phyloP scores from a whole-genome alignment of 2,797 vertebrate genomes.

The Carcharodon carcharias region DNA sequence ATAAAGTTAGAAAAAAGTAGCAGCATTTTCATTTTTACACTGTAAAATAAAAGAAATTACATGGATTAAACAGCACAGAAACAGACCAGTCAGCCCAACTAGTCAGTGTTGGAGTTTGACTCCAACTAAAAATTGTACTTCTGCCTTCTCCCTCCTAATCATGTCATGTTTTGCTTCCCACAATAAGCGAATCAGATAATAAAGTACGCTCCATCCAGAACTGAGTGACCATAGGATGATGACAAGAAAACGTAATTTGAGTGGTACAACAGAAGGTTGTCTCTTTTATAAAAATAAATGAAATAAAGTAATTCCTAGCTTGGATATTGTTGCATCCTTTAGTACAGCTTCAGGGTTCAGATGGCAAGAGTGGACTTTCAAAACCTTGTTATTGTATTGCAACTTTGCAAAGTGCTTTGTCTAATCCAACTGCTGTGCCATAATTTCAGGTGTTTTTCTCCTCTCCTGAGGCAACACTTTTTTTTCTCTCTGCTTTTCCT shows the following conservation, averaged over 20 bases:
- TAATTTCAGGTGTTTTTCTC: not conserved
- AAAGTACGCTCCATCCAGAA: not conserved
- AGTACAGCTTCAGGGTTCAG: not conserved
- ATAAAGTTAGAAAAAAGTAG: not conserved
- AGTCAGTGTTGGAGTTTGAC: not conserved
- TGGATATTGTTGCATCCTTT: not conserved
- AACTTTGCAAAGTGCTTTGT: not conserved
- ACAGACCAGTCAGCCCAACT: not conserved
- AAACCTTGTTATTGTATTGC: not conserved
- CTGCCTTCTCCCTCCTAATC: not conserved
- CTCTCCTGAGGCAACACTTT: not conserved
- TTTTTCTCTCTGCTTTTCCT: not conserved
- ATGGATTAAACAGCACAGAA: not conserved
- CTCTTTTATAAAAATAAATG: not conserved
- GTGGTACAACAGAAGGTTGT: not conserved
- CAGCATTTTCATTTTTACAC: not conserved
- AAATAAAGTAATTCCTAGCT: not conserved
- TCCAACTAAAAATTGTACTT: not conserved
- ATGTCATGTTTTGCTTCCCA: not conserved
- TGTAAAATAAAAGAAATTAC: not conserved
- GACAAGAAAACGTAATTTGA: not conserved
- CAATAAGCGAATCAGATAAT: not conserved
- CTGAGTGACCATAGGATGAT: not conserved
- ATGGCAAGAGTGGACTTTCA: not conserved
- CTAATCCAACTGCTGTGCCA: not conserved